phyloP scores from a whole-genome alignment of 2,113 vertebrate species.

The Sinosuthora webbiana region DNA sequence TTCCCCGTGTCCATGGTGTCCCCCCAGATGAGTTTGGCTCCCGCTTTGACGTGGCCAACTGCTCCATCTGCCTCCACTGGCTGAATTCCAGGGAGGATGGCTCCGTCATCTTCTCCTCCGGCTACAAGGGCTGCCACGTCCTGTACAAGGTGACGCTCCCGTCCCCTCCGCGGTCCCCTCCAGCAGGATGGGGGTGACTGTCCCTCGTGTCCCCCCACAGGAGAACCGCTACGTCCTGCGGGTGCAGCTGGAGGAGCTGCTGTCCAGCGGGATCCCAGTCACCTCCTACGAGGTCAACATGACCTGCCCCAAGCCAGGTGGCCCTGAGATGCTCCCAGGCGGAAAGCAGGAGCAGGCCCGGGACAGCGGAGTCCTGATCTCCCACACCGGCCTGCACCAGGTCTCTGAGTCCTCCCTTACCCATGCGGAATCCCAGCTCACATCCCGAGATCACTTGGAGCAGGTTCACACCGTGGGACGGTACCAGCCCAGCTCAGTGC shows the following conservation, averaged over 20 bases:
- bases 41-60: conserved; percentile 60
- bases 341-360: rapidly evolving
- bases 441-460: not conserved
- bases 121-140: conserved; percentile 63
- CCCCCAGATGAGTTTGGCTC: conserved; percentile 65
- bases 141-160: conserved; percentile 26
- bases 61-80: conserved; percentile 71
- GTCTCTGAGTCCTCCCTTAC: not conserved
- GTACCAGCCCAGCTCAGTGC: not conserved
- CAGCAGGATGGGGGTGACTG: rapidly evolving
- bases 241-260: conserved; percentile 54
- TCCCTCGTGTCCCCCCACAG: not conserved
- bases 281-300: conserved; percentile 20
- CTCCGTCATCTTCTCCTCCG: not conserved
- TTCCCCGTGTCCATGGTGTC: rapidly evolving
- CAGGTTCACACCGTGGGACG: not conserved
- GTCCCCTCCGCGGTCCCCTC: rapidly evolving
- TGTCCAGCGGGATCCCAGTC: not conserved
- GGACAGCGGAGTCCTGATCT: rapidly evolving
- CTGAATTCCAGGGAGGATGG: not conserved
- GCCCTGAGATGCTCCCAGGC: not conserved
- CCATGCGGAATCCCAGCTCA: rapidly evolving
- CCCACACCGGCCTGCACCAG: not conserved
- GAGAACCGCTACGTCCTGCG: not conserved
- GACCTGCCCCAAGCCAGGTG: conserved; percentile 22